Base-by-base conservation (phyloP, 2,797 vertebrate genomes). In the Rousettus madagascariensis region DNA sequence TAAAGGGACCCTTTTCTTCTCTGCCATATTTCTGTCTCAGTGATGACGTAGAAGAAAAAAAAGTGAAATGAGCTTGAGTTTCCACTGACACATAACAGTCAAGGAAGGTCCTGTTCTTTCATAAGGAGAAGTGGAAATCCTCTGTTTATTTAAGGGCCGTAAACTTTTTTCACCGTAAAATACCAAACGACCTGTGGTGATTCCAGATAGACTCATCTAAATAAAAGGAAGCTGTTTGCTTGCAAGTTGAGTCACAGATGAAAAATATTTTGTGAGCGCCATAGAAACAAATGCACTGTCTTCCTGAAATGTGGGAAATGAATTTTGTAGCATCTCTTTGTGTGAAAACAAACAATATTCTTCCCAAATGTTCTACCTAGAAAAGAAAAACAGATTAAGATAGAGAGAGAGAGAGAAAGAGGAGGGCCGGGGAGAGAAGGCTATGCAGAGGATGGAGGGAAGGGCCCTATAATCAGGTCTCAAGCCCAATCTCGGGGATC, bases 261-360 rank as follows among this genome's bases (percentile, higher is more conserved):
- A 90, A 93, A 96, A 98, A 97, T 97, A 98, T 98, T 98, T 97
- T 30, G 90, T 36, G 55, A 78, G 17, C 77, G 38, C 71, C 96
- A 95, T 98, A 96, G 97, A 97, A 97, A 97, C 97, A 61, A 94
- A 74, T 36, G 38, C 28, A 28, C 41, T 22, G 5, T 94, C 65
- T 96, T 96, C 92, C 93, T 51, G 68, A 89, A 95, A 74, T 57
- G 63, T 46, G 89, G 85, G 53, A 90, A 93, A 75, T 75, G 69
- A 86, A 71, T 74, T 61, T 69, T n/a, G 11, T 91, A 51, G 49
- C 49, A 57, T 72, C 59, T 41, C 5, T 65, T 17, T 75, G 43
- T 57, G 16, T 68, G 68, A 83, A 90, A 92, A 49, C 10, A 94
- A 80, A 80, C 22, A 63, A 20, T 30, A 16, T 49, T 86, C 57